Evolutionary conservation across 1,140 invertebrate species (phyloP).

Genomic region (Drosophila bocki): DNA sequence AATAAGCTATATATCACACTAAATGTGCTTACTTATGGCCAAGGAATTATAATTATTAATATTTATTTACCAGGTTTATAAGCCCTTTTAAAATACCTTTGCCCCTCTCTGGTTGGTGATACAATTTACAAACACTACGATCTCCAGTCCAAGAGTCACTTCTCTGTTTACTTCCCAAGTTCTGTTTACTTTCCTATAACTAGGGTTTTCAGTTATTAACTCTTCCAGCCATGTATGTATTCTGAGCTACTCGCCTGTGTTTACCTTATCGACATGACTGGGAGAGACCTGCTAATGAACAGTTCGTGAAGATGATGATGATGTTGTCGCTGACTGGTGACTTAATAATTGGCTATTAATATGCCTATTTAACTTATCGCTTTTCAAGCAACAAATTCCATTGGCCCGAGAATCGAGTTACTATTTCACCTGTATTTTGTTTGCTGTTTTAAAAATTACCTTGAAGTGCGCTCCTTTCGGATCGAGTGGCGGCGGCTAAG

Average conservation of each 20-base stretch:
- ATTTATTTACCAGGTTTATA: background rate
- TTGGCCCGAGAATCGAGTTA: constrained; percentile 11
- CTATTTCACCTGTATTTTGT: constrained; percentile 30
- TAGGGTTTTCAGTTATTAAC: constrained; percentile 28
- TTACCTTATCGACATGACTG: constrained; percentile 40
- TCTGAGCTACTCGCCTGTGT: constrained; percentile 12
- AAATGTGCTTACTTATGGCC: background rate
- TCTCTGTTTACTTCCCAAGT: constrained; percentile 10
- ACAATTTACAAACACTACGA: constrained; percentile 3
- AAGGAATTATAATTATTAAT: background rate
- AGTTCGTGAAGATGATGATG: constrained; percentile 29
- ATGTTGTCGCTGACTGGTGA: constrained; percentile 31
- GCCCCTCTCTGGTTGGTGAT: background rate
- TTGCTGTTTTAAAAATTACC: constrained; percentile 43
- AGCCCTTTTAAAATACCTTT: background rate
- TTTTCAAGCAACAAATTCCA: constrained; percentile 24
- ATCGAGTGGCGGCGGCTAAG: constrained; percentile 33
- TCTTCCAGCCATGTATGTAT: constrained; percentile 12
- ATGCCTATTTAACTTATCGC: constrained; percentile 53
- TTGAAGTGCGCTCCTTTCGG: constrained; percentile 23
- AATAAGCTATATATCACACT: background rate
- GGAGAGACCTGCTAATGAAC: constrained; percentile 36
- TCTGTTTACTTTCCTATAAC: constrained; percentile 34
- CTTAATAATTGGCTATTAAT: constrained; percentile 57
- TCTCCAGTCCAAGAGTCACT: constrained; percentile 3